Conservation (phyloP, 1,140 invertebrate genomes). For the Eumeta japonica region DNA sequence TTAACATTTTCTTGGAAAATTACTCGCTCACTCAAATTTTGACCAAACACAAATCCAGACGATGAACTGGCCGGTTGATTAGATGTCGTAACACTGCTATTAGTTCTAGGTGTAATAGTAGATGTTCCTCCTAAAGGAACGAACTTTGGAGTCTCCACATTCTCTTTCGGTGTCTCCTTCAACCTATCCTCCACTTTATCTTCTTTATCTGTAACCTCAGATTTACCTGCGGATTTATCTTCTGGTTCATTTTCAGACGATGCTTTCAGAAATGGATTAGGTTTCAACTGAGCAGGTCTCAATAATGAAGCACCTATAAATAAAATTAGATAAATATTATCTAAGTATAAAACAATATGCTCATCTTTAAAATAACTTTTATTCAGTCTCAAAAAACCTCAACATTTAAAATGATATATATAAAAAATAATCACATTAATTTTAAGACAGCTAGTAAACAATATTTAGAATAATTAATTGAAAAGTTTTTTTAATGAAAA, state of each 20-base stretch:
- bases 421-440: no score
- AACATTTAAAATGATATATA: no score
- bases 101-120: slow-evolving; percentile 33
- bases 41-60: slow-evolving; percentile 84
- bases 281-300: slow-evolving; percentile 44
- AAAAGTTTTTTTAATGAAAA: neutral
- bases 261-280: slow-evolving; percentile 45
- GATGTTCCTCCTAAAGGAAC: slow-evolving; percentile 44
- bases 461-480: neutral
- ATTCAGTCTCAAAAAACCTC: no score
- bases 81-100: slow-evolving; percentile 29
- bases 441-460: no score
- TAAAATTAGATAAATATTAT: slow-evolving; percentile 4
- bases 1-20: slow-evolving; percentile 47
- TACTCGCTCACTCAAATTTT: slow-evolving; percentile 84
- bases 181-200: slow-evolving; percentile 26
- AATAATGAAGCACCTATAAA: slow-evolving; percentile 35
- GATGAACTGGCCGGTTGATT: slow-evolving; percentile 31
- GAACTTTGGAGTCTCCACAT: slow-evolving; percentile 44
- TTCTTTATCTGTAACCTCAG: slow-evolving; percentile 18
- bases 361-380: no score
- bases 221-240: slow-evolving; percentile 10
- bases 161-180: slow-evolving; percentile 25
- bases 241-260: slow-evolving; percentile 17
- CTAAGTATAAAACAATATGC: no score